These are phyloP conservation scores for Argyresthia goedartella DNA, from an alignment of 2,888 invertebrate genomes.

Conservation along the genomic window DNA sequence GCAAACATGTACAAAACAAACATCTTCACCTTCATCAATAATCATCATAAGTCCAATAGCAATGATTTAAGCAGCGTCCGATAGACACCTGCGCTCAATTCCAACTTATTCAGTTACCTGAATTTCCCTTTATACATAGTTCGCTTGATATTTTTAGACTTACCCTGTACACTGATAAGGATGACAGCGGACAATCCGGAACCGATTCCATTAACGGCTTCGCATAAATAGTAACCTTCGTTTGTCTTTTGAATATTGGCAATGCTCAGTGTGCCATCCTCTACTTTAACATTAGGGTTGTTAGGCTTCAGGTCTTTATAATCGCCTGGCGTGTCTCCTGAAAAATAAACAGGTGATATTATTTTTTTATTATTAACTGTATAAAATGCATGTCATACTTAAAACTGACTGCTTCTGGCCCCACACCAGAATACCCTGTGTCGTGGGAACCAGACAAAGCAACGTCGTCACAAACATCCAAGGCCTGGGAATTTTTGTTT, in stretches of 20 bases:
- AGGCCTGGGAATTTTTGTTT: too few species aligned
- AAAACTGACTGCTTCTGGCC: too few species aligned
- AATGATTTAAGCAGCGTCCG: too few species aligned
- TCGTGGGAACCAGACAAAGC: too few species aligned
- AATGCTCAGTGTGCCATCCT: constrained; percentile 93
- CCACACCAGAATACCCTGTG: too few species aligned
- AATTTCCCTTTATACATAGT: not conserved
- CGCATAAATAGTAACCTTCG: constrained; percentile 95
- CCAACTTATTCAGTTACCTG: not conserved
- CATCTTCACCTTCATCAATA: too few species aligned
- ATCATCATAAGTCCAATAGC: too few species aligned
- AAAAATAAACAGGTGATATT: constrained; percentile 14
- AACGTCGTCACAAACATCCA: too few species aligned
- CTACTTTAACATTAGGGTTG: constrained; percentile 91
- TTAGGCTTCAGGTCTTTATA: constrained; percentile 93
- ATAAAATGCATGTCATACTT: not conserved
- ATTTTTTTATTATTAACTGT: too few species aligned
- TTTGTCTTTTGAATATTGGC: constrained; percentile 93
- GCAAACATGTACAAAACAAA: constrained; percentile 19
- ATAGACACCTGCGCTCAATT: too few species aligned
- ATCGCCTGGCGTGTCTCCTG: constrained; percentile 92
- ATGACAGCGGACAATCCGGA: constrained; percentile 95
- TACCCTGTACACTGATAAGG: constrained; percentile 93
- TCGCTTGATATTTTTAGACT: constrained; percentile 8
- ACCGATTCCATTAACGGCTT: constrained; percentile 96